Conservation (phyloP, 2,113 vertebrate genomes). For the Oryzias javanicus region DNA sequence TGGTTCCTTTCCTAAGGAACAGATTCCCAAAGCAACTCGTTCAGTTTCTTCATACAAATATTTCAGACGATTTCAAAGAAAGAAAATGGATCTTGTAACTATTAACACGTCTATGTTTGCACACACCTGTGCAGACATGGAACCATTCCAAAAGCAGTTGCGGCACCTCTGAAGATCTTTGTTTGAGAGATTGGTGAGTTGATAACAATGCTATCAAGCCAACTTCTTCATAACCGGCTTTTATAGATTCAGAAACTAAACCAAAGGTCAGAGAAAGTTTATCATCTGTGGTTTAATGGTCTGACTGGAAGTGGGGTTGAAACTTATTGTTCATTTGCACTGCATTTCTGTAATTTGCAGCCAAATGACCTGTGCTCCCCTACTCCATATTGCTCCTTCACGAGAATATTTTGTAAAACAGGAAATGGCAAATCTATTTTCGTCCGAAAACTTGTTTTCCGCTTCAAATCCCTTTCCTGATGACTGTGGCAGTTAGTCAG, state of each 20-base stretch:
- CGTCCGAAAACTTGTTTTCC: slow-evolving; percentile 42
- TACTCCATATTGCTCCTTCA: slow-evolving; percentile 38
- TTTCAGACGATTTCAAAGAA: background rate
- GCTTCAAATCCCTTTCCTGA: slow-evolving; percentile 27
- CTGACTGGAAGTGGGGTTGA: slow-evolving; percentile 16
- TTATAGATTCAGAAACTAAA: slow-evolving; percentile 24
- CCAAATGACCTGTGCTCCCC: slow-evolving; percentile 53
- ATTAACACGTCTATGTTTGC: background rate
- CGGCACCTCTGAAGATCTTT: slow-evolving; percentile 8
- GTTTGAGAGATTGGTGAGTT: slow-evolving; percentile 24
- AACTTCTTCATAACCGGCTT: slow-evolving; percentile 17
- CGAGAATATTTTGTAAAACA: slow-evolving; percentile 23
- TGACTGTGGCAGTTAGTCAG: slow-evolving; percentile 46
- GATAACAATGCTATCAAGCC: slow-evolving; percentile 24
- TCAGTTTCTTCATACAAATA: background rate
- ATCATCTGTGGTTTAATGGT: slow-evolving; percentile 28
- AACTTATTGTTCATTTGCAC: slow-evolving; percentile 17
- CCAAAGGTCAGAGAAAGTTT: slow-evolving; percentile 51
- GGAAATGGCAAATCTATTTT: slow-evolving; percentile 38
- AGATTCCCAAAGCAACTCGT: background rate
- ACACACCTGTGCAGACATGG: background rate
- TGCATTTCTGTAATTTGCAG: slow-evolving; percentile 39
- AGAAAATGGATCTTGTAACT: background rate
- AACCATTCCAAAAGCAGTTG: slow-evolving; percentile 1
- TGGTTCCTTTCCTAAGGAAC: background rate